Conservation (phyloP, 2,113 vertebrate species). For the Zootoca vivipara region DNA sequence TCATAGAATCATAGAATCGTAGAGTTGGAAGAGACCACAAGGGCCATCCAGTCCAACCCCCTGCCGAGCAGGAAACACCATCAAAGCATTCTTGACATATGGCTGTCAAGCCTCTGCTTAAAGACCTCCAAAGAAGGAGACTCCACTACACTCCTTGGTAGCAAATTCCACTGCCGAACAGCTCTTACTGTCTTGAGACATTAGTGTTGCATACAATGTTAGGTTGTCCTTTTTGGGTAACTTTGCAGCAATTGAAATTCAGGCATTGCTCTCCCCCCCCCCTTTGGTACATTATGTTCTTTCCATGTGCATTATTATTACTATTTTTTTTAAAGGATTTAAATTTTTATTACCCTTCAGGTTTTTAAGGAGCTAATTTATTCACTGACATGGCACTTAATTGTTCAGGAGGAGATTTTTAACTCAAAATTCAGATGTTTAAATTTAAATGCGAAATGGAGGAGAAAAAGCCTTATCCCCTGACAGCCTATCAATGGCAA, state of each 20-base stretch:
- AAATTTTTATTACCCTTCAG: conserved; percentile 9
- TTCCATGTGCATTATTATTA: background rate
- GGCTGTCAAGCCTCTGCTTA: no score
- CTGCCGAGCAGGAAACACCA: no score
- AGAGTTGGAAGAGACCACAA: no score
- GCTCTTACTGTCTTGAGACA: no score
- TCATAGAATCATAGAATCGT: no score
- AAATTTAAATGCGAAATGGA: background rate
- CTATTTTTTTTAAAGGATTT: background rate
- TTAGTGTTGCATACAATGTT: background rate
- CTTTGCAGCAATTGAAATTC: background rate
- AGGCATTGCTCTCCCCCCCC: background rate
- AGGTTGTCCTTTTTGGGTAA: background rate
- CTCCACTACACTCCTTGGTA: no score
- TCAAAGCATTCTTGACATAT: no score
- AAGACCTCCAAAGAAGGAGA: no score
- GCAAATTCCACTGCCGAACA: no score
- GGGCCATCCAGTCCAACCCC: no score
- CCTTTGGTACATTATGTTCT: background rate
- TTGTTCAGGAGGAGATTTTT: background rate
- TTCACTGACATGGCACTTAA: conserved; percentile 8
- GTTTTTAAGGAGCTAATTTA: conserved; percentile 21
- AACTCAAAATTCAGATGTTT: background rate
- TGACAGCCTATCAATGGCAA: background rate
- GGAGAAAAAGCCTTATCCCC: background rate